Evolutionary conservation across 2,797 vertebrate species (phyloP), one percentile per base, ranked within the genome.

Genomic region (Parauchenoglanis punctatus): DNA sequence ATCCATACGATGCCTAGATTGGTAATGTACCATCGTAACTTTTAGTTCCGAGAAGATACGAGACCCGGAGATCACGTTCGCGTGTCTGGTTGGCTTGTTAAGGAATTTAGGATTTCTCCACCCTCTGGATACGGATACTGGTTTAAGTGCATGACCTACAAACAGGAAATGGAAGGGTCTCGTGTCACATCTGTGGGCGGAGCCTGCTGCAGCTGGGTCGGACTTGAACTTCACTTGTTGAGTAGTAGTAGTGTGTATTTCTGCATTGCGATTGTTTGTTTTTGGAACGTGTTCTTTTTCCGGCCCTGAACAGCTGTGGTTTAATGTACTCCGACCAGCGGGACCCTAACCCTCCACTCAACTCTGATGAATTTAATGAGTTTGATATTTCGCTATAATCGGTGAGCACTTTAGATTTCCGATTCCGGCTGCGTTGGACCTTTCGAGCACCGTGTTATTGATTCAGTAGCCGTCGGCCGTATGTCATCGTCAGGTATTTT

Each of bases 311-410:
- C 44, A 28, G 80, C 68, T 67, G 46, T 13, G 54, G 2, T 70
- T 68, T 67, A 80, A 52, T 44, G 7, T 56, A 15, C 73, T 58
- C n/a, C 49, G 49, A 13, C 25, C 73, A 35, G 52, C 15, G n/a
- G 13, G 40, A 49, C 75, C 54, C 73, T 31, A 1, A 25, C 65
- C 35, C 61, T 68, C 81, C 81, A 67, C 72, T 68, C 40, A 10
- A 67, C 25, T 28, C 73, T 49, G n/a, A 83, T 67, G 58, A 87
- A 76, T 77, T 77, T 68, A 84, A 80, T 72, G 49, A 78, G 76
- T 78, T 78, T 61, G 73, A 84, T 84, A 87, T 87, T 84, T 87
- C 40, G 63, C 11, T 40, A 20, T 87, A 84, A 84, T 84, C 80
- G 73, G 10, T 25, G 18, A 40, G 11, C 61, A 84, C 81, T 87